A percentile compares a stretch with the other conserved stretches of the same genome.
Evolutionary conservation across 2,797 vertebrate species (phyloP).

Genomic region (Erithacus rubecula): DNA sequence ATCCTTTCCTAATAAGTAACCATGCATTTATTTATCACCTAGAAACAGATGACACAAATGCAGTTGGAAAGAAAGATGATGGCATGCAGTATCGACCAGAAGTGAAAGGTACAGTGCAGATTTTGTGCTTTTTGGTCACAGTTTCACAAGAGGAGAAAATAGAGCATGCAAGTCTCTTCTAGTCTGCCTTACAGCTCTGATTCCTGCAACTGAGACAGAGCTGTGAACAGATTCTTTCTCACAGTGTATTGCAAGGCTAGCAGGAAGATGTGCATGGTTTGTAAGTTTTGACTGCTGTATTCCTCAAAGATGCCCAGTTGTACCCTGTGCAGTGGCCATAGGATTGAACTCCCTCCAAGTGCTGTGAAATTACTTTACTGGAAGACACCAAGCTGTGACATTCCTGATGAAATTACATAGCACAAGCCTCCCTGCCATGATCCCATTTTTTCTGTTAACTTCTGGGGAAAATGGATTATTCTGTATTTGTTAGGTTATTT

Average conservation of each 20-base stretch:
- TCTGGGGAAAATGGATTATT: neutral
- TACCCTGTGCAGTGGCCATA: neutral
- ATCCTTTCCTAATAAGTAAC: neutral
- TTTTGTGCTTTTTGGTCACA: neutral
- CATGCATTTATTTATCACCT: slow-evolving; percentile 36
- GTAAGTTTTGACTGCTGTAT: neutral
- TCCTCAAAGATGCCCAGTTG: neutral
- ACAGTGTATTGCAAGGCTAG: neutral
- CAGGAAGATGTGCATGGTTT: neutral
- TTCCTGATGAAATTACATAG: neutral
- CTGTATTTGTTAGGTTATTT: neutral
- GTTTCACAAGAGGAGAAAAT: neutral
- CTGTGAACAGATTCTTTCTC: neutral
- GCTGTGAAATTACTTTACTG: neutral
- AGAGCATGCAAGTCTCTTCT: neutral
- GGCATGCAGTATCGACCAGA: slow-evolving; percentile 85
- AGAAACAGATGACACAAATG: slow-evolving; percentile 83
- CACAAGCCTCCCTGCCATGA: neutral
- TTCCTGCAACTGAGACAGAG: neutral
- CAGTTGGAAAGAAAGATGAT: slow-evolving; percentile 89
- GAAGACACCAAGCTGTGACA: neutral
- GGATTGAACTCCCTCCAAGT: neutral
- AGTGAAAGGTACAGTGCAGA: slow-evolving; percentile 79
- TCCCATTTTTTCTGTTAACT: neutral
- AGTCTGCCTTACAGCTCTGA: neutral